A percentile compares a stretch with the other conserved stretches of the same genome.
Evolutionary conservation across 2,113 vertebrate species (phyloP).

Genomic region (Lathamus discolor): DNA sequence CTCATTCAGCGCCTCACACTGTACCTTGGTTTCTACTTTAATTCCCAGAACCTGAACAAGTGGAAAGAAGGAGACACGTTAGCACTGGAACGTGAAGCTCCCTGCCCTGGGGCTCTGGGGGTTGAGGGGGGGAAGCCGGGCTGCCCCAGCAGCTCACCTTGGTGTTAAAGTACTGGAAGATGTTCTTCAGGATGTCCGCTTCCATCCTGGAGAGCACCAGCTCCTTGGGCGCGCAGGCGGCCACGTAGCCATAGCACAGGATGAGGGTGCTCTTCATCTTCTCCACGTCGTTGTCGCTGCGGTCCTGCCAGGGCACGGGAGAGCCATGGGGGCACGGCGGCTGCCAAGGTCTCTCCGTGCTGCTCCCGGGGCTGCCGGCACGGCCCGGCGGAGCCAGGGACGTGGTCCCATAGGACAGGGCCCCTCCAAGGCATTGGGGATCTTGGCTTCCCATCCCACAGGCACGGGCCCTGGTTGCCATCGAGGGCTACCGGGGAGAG

Average conservation of each 20-base stretch:
- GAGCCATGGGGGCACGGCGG: no score
- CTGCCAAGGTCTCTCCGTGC: no score
- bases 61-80: slow-evolving; percentile 65
- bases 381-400: not conserved
- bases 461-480: not conserved
- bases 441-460: not conserved
- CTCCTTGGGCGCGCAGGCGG: slow-evolving; percentile 79
- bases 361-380: no score
- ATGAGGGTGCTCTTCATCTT: slow-evolving; percentile 87
- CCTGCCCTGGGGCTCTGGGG: not conserved
- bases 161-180: slow-evolving; percentile 88
- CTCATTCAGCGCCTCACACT: slow-evolving; percentile 51
- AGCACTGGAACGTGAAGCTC: not conserved
- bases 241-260: slow-evolving; percentile 89
- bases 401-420: accelerated
- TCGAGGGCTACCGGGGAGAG: accelerated
- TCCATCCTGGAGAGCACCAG: slow-evolving; percentile 84
- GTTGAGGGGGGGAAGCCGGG: accelerated
- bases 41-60: slow-evolving; percentile 94
- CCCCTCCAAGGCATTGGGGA: accelerated
- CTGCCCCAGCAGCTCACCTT: slow-evolving; percentile 72
- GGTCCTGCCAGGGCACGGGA: slow-evolving; percentile 73
- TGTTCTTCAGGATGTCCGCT: slow-evolving; percentile 81
- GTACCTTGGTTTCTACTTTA: slow-evolving; percentile 98
- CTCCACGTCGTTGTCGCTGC: slow-evolving; percentile 84